A percentile compares a stretch with the other conserved stretches of the same genome.
These are phyloP conservation scores for Agrotis clavis DNA, from an alignment of 2,888 invertebrate species.

Conservation along the genomic window DNA sequence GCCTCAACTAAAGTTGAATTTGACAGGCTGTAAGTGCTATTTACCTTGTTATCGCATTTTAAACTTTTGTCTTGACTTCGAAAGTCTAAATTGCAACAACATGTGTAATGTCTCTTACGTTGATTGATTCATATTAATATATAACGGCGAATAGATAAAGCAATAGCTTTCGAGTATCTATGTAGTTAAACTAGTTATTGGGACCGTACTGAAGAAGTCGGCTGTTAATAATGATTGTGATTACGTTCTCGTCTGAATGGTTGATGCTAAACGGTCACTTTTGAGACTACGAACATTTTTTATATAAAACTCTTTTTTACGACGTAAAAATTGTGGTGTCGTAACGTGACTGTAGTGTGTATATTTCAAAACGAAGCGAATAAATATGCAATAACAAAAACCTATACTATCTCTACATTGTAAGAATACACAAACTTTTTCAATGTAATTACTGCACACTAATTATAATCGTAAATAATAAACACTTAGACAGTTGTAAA, in stretches of 20 bases:
- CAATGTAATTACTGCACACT: conserved; percentile 88
- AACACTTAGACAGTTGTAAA: conserved; percentile 76
- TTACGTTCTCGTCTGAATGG: conserved; percentile 41
- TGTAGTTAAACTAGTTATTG: conserved; percentile 42
- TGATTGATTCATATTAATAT: conserved; percentile 24
- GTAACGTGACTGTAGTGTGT: conserved; percentile 55
- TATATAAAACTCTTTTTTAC: conserved; percentile 64
- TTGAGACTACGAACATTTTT: conserved; percentile 57
- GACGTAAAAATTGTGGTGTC: conserved; percentile 55
- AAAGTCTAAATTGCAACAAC: not conserved
- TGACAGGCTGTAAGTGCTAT: not conserved
- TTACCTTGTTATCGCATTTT: not conserved
- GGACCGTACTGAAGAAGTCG: conserved; percentile 41
- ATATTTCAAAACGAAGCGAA: conserved; percentile 56
- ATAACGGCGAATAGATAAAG: conserved; percentile 38
- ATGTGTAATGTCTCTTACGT: not conserved
- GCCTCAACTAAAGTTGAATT: conserved; percentile 10
- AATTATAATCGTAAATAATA: conserved; percentile 83
- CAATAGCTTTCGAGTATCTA: conserved; percentile 28
- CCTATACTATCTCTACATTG: conserved; percentile 71
- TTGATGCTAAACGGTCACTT: conserved; percentile 46
- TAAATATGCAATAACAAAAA: conserved; percentile 70
- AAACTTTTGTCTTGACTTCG: not conserved
- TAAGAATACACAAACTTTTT: conserved; percentile 77
- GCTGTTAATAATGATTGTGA: conserved; percentile 50